Evolutionary conservation across 1,140 invertebrate genomes (phyloP), one percentile per base, ranked within the genome.

Genomic region (Achatina immaculata): DNA sequence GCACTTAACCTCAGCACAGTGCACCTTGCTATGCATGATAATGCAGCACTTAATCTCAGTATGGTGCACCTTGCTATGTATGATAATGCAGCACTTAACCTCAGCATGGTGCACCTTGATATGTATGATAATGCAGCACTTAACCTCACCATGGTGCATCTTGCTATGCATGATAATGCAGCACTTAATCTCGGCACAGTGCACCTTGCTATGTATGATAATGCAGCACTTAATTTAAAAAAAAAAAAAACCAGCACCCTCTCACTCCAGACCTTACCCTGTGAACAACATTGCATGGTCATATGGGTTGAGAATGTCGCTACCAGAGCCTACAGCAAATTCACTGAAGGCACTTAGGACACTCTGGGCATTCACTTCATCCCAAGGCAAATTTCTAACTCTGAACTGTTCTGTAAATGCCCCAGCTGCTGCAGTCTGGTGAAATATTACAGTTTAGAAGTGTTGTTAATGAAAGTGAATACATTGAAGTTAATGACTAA

Each of bases 221-320:
- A 72, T 6, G 6, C 14, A 36, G 69, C 31, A 72, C 9, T 16
- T 16, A 31, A 69, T 38, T 24, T 69, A 9, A 36, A 34, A 7
- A 36, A 7, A 2, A 73, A 48, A 24, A 16, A n/a, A 45, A 4
- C 24, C 4, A 3, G n/a, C 19, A 48, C 21, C 14, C 45, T 28
- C 45, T 48, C 19, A 6, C 31, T 40, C 40, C 4, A 69, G 40
- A n/a, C 48, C 66, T 69, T 28, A 78, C 77, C 77, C 77, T 34
- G 77, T 78, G 31, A 78, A 69, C 28, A 78, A 21, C 38, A 69
- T 69, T 16, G 31, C 65, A 42, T 78, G 77, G 43, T 78, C 77
- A 36, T 68, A 78, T 14, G 48, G 77, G 24, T 21, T 28, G 2
- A 78, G 42, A 0, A 45, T n/a, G 45, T 78, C 55, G 14, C 36